These are phyloP conservation scores for Oopsacas minuta DNA, from an alignment of 37 sponge, comb jelly and placozoan species.

Conservation along the genomic window DNA sequence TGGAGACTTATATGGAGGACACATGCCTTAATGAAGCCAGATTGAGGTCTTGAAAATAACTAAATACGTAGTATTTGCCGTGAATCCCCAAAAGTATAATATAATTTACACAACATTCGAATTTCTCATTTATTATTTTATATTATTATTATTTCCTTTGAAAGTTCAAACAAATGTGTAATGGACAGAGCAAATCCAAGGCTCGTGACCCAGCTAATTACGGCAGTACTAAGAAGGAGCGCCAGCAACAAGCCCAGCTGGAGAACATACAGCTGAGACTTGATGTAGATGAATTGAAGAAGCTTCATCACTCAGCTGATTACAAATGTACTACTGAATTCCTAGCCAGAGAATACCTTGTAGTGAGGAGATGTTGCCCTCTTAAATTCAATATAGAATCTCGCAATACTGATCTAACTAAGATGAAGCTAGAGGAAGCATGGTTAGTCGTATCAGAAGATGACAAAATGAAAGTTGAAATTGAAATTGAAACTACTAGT, in stretches of 20 bases:
- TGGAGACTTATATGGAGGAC: too few relatives aligned
- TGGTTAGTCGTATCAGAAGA: slow-evolving; percentile 21
- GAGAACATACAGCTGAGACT: slow-evolving; percentile 21
- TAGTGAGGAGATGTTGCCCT: slow-evolving; percentile 25
- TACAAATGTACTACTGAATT: slow-evolving; percentile 13
- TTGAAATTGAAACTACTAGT: background rate
- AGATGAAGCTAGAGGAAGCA: slow-evolving; percentile 5
- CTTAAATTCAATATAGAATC: slow-evolving; percentile 26
- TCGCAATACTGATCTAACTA: background rate
- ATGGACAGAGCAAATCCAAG: background rate
- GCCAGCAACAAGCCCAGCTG: background rate
- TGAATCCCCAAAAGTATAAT: too few relatives aligned
- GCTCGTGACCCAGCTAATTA: background rate
- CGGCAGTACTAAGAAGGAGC: background rate
- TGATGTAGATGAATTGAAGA: slow-evolving; percentile 26
- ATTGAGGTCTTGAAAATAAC: too few relatives aligned
- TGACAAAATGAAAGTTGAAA: background rate
- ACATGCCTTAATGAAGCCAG: too few relatives aligned
- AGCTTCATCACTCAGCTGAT: slow-evolving; percentile 24
- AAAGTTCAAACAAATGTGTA: too few relatives aligned
- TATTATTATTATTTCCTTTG: too few relatives aligned
- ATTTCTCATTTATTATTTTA: too few relatives aligned
- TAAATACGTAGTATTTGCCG: too few relatives aligned
- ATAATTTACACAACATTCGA: too few relatives aligned
- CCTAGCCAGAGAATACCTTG: slow-evolving; percentile 22